Evolutionary conservation across 2,888 invertebrate genomes (phyloP), one percentile per base, ranked within the genome.

Genomic region (Entomobrya multifasciata): DNA sequence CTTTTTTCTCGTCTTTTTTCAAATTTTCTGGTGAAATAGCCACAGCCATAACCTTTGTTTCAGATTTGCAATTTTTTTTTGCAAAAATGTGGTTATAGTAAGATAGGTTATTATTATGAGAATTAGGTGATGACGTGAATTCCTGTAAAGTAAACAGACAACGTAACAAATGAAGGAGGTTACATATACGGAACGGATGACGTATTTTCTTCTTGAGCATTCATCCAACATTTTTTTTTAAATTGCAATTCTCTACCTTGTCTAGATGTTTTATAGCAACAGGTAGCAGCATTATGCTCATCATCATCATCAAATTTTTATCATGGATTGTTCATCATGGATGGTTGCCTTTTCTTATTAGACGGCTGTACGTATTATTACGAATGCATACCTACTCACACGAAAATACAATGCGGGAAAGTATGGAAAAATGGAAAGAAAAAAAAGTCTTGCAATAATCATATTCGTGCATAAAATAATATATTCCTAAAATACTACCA

Each of bases 121-220:
- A 36, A 36, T 36, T 36, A 36, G 36, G 8, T 36, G 36, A 36
- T 36, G 36, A 36, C 36, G 36, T 36, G 8, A 4, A 36, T 36
- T 36, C 36, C 36, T 36, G 36, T 36, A 36, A 36, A 36, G 36
- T 36, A 36, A 36, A 13, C 49, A n/a, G 49, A 49, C 49, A 15
- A n/a, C 3, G n/a, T 49, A 49, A 3, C 13, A 5, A 2, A 49
- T 3, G n/a, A 60, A 60, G 4, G 57, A 60, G 27, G 1, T 11
- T 60, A n/a, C n/a, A n/a, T n/a, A n/a, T n/a, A 60, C 11, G 36
- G 41, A 27, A 36, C 22, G 57, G 60, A 77, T 77, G 77, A 77
- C 77, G 77, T 60, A 60, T 77, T 27, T 76, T 60, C 57, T 60
- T 60, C 57, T 60, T n/a, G n/a, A n/a, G n/a, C n/a, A n/a, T n/a